phyloP scores from a whole-genome alignment of 2,888 invertebrate genomes.

The Hemaris fuciformis region DNA sequence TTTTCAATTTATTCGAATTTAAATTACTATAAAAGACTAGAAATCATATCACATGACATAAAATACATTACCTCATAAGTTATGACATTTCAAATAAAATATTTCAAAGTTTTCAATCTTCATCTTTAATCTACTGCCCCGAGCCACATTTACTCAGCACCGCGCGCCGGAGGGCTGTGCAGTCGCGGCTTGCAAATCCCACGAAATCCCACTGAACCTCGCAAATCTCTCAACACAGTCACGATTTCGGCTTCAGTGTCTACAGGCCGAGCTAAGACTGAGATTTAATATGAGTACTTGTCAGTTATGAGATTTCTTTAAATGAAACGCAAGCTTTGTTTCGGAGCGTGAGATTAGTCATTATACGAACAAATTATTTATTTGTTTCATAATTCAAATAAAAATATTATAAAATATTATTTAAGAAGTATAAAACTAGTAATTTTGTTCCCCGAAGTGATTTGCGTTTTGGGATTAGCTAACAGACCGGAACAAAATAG shows the following conservation, averaged over 20 bases:
- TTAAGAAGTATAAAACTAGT: too few relatives aligned
- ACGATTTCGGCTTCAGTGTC: background rate
- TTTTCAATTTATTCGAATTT: too few relatives aligned
- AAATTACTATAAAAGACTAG: too few relatives aligned
- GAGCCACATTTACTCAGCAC: background rate
- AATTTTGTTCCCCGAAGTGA: too few relatives aligned
- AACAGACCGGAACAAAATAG: too few relatives aligned
- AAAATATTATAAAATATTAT: too few relatives aligned
- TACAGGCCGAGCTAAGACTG: background rate
- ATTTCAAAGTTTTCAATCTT: background rate
- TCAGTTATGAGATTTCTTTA: background rate
- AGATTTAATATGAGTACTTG: background rate
- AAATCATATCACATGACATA: too few relatives aligned
- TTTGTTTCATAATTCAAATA: too few relatives aligned
- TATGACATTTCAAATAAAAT: background rate
- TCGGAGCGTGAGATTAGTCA: too few relatives aligned
- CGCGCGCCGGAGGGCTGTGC: too few relatives aligned
- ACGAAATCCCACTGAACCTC: background rate
- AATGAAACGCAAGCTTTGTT: background rate
- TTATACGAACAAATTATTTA: too few relatives aligned
- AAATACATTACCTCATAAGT: background rate
- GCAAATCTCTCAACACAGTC: conserved; percentile 1
- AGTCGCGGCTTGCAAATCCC: background rate
- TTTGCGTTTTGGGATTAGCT: too few relatives aligned
- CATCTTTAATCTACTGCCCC: background rate